Conservation (phyloP, 2,797 vertebrate genomes). For the Anguilla pacifica region DNA sequence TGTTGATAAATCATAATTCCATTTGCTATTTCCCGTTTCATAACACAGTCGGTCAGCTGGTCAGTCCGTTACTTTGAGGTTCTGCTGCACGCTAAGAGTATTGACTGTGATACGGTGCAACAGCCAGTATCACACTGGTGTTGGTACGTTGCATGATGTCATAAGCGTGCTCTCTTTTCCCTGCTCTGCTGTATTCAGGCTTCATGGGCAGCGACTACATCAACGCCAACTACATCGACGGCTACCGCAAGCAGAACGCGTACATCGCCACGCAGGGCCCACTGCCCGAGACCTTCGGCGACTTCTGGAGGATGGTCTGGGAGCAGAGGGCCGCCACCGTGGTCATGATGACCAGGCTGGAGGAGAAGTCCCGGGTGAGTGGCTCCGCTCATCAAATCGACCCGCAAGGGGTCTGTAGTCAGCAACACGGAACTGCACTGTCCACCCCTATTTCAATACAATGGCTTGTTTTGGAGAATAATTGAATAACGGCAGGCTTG, state of each 20-base stretch:
- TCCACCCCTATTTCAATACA: not conserved
- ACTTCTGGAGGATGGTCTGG: constrained; percentile 99
- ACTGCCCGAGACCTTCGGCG: constrained; percentile 90
- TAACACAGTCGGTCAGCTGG: not conserved
- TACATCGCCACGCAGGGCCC: constrained; percentile 97
- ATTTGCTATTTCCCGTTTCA: not conserved
- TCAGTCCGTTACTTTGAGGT: not conserved
- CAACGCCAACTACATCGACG: constrained; percentile 96
- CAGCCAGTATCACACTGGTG: not conserved
- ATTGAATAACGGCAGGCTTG: not conserved
- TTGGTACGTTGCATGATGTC: not conserved
- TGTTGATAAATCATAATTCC: not conserved
- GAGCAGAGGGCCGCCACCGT: constrained; percentile 93
- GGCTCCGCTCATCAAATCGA: not conserved
- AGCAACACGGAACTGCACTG: not conserved
- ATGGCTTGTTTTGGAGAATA: not conserved
- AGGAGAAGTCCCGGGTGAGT: constrained; percentile 94
- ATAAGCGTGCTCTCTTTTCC: not conserved
- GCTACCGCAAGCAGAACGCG: constrained; percentile 96
- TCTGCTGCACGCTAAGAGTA: not conserved
- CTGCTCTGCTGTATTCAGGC: constrained; percentile 66
- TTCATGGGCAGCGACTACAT: constrained; percentile 95
- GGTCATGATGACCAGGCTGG: constrained; percentile 97
- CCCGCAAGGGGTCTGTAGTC: not conserved
- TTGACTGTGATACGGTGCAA: not conserved